Evolutionary conservation across 1,140 invertebrate genomes (phyloP).

Genomic region (Lucilia cuprina): DNA sequence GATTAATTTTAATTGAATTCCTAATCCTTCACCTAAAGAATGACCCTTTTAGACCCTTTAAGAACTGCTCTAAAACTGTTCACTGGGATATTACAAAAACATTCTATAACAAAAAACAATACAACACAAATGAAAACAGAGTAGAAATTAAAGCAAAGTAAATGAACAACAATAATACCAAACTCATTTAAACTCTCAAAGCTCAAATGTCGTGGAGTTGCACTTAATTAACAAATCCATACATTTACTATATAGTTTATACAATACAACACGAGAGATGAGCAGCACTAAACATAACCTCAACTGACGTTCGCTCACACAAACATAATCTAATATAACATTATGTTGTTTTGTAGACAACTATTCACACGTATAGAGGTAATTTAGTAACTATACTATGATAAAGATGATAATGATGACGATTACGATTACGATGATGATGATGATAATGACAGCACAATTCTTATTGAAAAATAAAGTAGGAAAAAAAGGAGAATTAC

Average conservation of each 20-base stretch:
- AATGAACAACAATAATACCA: slow-evolving; percentile 9
- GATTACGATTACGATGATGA: neutral
- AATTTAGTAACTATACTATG: neutral
- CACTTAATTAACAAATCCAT: slow-evolving; percentile 62
- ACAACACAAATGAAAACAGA: slow-evolving; percentile 27
- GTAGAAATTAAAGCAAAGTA: slow-evolving; percentile 33
- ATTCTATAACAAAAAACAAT: too few relatives aligned
- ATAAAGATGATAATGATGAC: neutral
- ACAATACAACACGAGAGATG: slow-evolving; percentile 36
- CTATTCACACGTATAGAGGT: neutral
- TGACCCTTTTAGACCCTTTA: too few relatives aligned
- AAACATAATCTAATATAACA: neutral
- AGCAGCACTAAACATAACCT: slow-evolving; percentile 60
- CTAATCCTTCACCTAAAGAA: too few relatives aligned
- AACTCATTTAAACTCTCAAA: slow-evolving; percentile 30
- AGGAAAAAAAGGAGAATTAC: neutral
- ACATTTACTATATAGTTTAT: too few relatives aligned
- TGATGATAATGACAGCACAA: neutral
- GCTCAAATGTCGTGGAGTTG: slow-evolving; percentile 44
- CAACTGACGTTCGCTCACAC: slow-evolving; percentile 48
- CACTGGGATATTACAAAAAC: too few relatives aligned
- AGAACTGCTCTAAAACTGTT: too few relatives aligned
- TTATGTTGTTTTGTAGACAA: too few relatives aligned
- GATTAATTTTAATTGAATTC: too few relatives aligned
- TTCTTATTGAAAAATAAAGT: neutral